Base-by-base conservation (phyloP, 2,797 vertebrate species). In the Epinephelus coioides region DNA sequence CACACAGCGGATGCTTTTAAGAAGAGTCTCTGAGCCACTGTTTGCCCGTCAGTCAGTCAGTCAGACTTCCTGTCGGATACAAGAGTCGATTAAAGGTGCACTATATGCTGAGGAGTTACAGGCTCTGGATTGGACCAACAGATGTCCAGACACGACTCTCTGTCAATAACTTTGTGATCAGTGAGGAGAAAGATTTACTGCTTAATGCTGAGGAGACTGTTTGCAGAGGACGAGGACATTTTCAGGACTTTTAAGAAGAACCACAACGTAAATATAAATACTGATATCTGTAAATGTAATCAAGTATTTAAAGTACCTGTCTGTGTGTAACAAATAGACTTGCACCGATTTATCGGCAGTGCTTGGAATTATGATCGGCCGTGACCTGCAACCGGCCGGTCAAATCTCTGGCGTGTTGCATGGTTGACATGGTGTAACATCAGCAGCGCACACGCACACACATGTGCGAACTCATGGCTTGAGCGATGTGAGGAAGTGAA, bases 41-140 rank as follows among this genome's bases (percentile, higher is more conserved):
- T 77, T 81, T 44, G 73, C 23, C 57, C 4, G 25, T 69, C 62
- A 59, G 67, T 83, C 72, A 38, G 65, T 70, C 76, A 67, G 23
- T 65, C 67, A 44, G 74, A 59, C 69, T 49, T 69, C 80, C 64
- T 56, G 47, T 21, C 3, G 23, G 70, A 71, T 19, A 60, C 79
- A 51, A 12, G 54, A 82, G 86, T 93, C 86, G 59, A 91, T 92
- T 83, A 86, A 86, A 84, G n/a, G 49, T 73, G 79, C 67, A 69
- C 63, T 57, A 19, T 81, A 71, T 79, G 79, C 77, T 38, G 60
- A 82, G 79, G 84, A 88, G 50, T 83, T 67, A 46, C 63, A 51
- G 47, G 34, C 66, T 70, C 70, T 63, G 70, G 82, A 88, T 90
- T 86, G 87, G 49, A 69, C 78, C 87, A 88, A 89, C 82, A 83